These are phyloP conservation scores for Picathartes gymnocephalus DNA, from an alignment of 2,113 vertebrate species.

Conservation along the genomic window DNA sequence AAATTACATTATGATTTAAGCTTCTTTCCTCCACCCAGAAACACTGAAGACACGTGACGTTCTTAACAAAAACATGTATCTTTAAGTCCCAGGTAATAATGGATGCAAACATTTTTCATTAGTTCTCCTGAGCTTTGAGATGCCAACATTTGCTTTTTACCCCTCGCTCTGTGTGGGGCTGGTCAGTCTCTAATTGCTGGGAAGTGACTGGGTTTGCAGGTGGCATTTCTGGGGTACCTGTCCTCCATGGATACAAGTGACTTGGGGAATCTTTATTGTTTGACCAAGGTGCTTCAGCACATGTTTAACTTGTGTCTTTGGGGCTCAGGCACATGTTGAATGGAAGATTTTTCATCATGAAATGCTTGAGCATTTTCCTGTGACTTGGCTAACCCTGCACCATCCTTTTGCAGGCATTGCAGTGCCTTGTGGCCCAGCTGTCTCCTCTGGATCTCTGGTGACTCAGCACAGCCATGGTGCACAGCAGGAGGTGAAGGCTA, in stretches of 20 bases:
- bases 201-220: not conserved
- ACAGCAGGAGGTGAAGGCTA: not conserved
- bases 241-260: not conserved
- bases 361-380: not conserved
- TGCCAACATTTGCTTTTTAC: not conserved
- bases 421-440: accelerated
- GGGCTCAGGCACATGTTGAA: not conserved
- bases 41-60: not conserved
- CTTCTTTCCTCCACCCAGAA: not conserved
- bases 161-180: not conserved
- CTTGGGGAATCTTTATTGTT: not conserved
- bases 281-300: not conserved
- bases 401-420: not conserved
- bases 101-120: not conserved
- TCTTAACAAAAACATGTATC: not conserved
- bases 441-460: not conserved
- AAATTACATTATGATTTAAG: not conserved
- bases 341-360: accelerated
- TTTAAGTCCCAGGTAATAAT: not conserved
- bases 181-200: not conserved
- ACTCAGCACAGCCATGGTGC: not conserved
- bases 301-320: not conserved
- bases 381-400: not conserved
- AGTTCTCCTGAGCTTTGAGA: not conserved
- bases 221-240: not conserved